Evolutionary conservation across 2,888 invertebrate species (phyloP).

Genomic region (Limnephilus auricula): DNA sequence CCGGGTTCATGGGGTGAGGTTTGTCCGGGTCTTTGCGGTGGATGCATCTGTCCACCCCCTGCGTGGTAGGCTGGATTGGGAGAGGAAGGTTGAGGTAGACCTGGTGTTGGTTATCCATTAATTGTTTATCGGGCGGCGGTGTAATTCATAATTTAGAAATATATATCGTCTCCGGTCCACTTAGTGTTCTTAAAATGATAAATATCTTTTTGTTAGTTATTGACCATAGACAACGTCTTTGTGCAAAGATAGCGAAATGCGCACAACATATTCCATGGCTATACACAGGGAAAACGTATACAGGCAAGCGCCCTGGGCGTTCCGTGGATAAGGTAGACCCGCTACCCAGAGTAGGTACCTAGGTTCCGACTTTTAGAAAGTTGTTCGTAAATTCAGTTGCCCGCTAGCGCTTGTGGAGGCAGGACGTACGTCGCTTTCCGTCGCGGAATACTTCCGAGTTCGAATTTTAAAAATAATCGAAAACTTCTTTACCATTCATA

Average conservation of each 20-base stretch:
- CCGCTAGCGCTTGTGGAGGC: slow-evolving; percentile 25
- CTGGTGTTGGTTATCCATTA: no score
- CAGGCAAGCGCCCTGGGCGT: slow-evolving; percentile 27
- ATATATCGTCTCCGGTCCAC: no score
- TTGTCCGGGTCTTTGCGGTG: no score
- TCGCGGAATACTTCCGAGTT: not conserved
- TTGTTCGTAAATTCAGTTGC: slow-evolving; percentile 41
- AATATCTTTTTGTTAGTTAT: not conserved
- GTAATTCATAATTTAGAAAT: no score
- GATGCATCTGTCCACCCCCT: no score
- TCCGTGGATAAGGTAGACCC: not conserved
- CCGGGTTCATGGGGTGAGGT: no score
- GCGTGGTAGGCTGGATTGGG: no score
- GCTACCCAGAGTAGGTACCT: not conserved
- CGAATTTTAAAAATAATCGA: slow-evolving; percentile 20
- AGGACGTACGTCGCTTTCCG: slow-evolving; percentile 19
- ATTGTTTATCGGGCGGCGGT: no score
- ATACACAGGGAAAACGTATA: not conserved
- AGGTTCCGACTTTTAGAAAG: slow-evolving; percentile 38
- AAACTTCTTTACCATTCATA: not conserved
- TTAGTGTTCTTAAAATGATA: not conserved
- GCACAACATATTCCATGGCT: not conserved
- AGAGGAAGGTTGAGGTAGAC: no score
- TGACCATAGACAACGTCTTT: not conserved
- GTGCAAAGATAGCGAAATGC: not conserved